Conservation (phyloP, 92 coral and sea anemone species). For the Scolanthus callimorphus region DNA sequence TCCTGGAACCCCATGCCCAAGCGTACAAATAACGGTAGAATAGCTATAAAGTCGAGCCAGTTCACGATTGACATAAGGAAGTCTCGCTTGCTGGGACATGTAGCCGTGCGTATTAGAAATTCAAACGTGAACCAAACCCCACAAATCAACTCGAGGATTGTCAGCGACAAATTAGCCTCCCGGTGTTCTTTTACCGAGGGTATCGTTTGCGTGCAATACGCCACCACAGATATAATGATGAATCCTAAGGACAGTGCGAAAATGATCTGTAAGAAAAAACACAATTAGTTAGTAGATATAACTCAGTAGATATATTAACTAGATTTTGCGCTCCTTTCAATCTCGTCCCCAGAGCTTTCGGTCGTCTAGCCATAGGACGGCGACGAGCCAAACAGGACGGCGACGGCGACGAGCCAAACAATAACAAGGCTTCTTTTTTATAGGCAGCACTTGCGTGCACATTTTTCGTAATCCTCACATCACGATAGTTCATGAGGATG, state of each 20-base stretch:
- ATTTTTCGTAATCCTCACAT: too few relatives aligned
- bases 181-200: constrained; percentile 18
- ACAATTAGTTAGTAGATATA: too few relatives aligned
- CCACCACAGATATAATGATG: constrained; percentile 79
- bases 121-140: constrained; percentile 95
- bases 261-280: constrained; percentile 47
- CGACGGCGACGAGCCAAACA: too few relatives aligned
- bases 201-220: constrained; percentile 72
- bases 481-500: too few relatives aligned
- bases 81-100: constrained; percentile 77
- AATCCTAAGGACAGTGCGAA: constrained; percentile 82
- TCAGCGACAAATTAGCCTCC: constrained; percentile 31
- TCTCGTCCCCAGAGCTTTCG: too few relatives aligned
- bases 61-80: constrained; percentile 70
- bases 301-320: too few relatives aligned
- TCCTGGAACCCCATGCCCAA: constrained; percentile 13
- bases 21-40: constrained; percentile 81
- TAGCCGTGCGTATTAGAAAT: constrained; percentile 60
- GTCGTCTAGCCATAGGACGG: too few relatives aligned
- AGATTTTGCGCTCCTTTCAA: too few relatives aligned
- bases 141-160: constrained; percentile 61
- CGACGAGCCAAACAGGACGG: too few relatives aligned
- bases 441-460: too few relatives aligned
- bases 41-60: constrained; percentile 94
- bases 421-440: too few relatives aligned